These are phyloP conservation scores for Nemotelus pantherinus DNA, from an alignment of 2,888 invertebrate genomes.

Conservation along the genomic window DNA sequence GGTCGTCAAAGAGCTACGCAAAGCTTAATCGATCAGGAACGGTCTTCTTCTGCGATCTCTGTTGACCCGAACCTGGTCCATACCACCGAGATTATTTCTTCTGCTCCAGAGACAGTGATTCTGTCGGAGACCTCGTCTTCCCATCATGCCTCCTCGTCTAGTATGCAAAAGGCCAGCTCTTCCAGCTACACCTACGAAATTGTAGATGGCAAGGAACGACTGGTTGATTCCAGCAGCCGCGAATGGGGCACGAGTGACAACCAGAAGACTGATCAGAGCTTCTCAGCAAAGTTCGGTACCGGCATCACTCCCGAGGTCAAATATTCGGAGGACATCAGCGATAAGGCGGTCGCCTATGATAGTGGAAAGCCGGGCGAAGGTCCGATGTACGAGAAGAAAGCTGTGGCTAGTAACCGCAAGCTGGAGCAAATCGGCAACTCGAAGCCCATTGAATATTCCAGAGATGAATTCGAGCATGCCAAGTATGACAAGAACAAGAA, in stretches of 20 bases:
- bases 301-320: conserved; percentile 69
- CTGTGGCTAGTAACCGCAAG: conserved; percentile 65
- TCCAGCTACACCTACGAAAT: conserved; percentile 74
- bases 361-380: conserved; percentile 67
- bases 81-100: conserved; percentile 41
- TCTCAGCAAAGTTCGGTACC: conserved; percentile 69
- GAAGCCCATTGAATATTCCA: conserved; percentile 54
- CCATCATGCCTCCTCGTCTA: conserved; percentile 41
- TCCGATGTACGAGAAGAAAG: conserved; percentile 65
- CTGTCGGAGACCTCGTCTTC: conserved; percentile 47
- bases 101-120: conserved; percentile 42
- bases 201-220: conserved; percentile 72
- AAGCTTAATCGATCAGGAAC: conserved; percentile 33
- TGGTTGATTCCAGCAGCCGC: conserved; percentile 70
- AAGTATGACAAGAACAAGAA: conserved; percentile 48
- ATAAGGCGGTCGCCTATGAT: conserved; percentile 69
- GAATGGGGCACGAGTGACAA: conserved; percentile 69
- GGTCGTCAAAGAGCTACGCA: conserved; percentile 20
- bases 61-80: conserved; percentile 45
- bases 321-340: conserved; percentile 67
- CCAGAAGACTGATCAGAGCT: conserved; percentile 67
- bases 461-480: conserved; percentile 46
- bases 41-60: conserved; percentile 33
- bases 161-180: conserved; percentile 68
- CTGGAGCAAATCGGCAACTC: conserved; percentile 57